These are phyloP conservation scores for Dendrolimus punctatus DNA, from an alignment of 1,140 invertebrate species.

Conservation along the genomic window DNA sequence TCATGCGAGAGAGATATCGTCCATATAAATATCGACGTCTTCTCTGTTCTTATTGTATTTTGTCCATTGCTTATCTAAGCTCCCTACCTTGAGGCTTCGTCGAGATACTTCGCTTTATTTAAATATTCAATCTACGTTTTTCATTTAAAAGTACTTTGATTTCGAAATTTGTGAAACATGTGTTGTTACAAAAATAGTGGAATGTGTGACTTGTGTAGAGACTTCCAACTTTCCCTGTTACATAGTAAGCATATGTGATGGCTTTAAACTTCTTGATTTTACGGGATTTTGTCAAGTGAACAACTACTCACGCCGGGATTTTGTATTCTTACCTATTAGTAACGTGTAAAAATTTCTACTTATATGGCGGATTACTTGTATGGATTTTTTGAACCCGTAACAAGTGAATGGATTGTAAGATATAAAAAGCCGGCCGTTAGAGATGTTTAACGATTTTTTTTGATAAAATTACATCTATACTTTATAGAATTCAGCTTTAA, in stretches of 20 bases:
- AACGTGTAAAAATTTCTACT: too few relatives aligned
- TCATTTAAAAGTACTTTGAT: slow-evolving; percentile 3
- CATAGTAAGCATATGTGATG: slow-evolving; percentile 47
- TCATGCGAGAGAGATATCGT: slow-evolving; percentile 53
- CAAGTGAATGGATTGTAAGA: too few relatives aligned
- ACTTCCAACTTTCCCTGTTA: slow-evolving; percentile 51
- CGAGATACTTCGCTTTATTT: slow-evolving; percentile 39
- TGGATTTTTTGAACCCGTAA: too few relatives aligned
- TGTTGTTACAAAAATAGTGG: slow-evolving; percentile 62
- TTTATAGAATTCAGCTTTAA: too few relatives aligned
- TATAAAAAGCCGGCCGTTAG: too few relatives aligned
- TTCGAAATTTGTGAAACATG: slow-evolving; percentile 36
- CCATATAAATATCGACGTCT: slow-evolving; percentile 67
- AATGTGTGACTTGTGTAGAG: slow-evolving; percentile 60
- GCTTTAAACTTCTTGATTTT: slow-evolving; percentile 3
- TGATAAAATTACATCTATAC: too few relatives aligned
- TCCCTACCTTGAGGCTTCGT: slow-evolving; percentile 63
- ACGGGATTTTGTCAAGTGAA: neutral
- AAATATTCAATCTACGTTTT: slow-evolving; percentile 10
- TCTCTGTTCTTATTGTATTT: slow-evolving; percentile 52
- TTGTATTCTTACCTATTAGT: too few relatives aligned
- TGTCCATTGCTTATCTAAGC: slow-evolving; percentile 65
- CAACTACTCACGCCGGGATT: too few relatives aligned
- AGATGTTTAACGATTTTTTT: too few relatives aligned
- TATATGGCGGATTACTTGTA: too few relatives aligned